phyloP scores from a whole-genome alignment of 64 coral and sea anemone genomes.

The Acropora tenuis region DNA sequence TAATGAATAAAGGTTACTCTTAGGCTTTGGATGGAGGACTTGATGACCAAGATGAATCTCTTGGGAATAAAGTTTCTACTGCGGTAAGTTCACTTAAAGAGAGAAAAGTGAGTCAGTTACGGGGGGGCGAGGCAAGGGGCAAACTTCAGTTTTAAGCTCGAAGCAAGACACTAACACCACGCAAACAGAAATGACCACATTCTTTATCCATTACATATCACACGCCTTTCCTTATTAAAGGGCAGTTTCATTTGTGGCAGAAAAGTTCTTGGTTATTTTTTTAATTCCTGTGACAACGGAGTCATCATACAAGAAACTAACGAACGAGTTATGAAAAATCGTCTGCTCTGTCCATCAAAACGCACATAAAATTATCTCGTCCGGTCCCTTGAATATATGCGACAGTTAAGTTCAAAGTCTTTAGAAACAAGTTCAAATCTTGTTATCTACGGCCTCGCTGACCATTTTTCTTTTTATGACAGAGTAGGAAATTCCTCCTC shows the following conservation, averaged over 20 bases:
- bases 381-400: conserved; percentile 46
- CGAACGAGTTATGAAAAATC: conserved; percentile 13
- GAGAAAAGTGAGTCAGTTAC: no score
- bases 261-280: neutral
- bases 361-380: neutral
- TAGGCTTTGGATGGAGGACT: no score
- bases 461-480: conserved; percentile 11
- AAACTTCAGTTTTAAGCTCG: no score
- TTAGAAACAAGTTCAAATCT: neutral
- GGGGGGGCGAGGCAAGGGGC: no score
- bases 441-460: neutral
- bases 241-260: neutral
- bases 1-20: no score
- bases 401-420: conserved; percentile 19
- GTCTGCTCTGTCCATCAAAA: conserved; percentile 16
- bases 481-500: conserved; percentile 90
- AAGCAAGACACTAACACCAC: neutral
- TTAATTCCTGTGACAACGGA: neutral
- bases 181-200: neutral
- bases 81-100: no score
- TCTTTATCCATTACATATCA: neutral
- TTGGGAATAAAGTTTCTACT: no score
- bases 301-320: conserved; percentile 12
- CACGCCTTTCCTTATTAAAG: neutral
- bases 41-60: no score